A percentile compares a stretch with the other conserved stretches of the same genome.
Evolutionary conservation across 2,888 invertebrate species (phyloP).

Genomic region (Drosophila parthenogenetica): DNA sequence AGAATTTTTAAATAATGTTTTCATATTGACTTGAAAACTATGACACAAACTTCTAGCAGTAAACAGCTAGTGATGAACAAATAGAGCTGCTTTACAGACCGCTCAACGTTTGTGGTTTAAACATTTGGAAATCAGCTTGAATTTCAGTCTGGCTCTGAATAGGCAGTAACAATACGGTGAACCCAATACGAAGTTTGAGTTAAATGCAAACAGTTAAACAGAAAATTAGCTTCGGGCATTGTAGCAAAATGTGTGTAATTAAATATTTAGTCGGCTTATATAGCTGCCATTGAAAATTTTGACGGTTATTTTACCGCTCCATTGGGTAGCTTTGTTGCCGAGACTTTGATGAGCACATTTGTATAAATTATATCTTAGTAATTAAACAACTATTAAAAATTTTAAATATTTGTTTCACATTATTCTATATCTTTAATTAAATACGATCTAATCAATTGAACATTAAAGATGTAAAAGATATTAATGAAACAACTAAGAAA

Average conservation of each 20-base stretch:
- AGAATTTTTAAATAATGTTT: slow-evolving; percentile 29
- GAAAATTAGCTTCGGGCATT: slow-evolving; percentile 56
- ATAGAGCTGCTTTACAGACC: slow-evolving; percentile 4
- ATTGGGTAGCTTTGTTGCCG: slow-evolving; percentile 7
- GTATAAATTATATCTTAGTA: too few species aligned
- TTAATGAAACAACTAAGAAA: too few species aligned
- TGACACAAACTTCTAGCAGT: slow-evolving; percentile 36
- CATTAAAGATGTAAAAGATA: too few species aligned
- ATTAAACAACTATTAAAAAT: too few species aligned
- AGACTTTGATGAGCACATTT: slow-evolving; percentile 39
- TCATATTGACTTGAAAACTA: slow-evolving; percentile 6
- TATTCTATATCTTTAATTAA: too few species aligned
- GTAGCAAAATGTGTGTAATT: slow-evolving; percentile 62
- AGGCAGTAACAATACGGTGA: slow-evolving; percentile 8
- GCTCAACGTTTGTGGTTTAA: slow-evolving; percentile 51
- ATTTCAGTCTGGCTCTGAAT: slow-evolving; percentile 16
- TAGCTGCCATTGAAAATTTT: slow-evolving; percentile 42
- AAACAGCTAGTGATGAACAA: background rate
- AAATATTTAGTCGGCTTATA: slow-evolving; percentile 68
- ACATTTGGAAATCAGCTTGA: slow-evolving; percentile 35
- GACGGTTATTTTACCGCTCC: slow-evolving; percentile 20
- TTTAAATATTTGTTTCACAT: too few species aligned
- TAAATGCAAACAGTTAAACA: slow-evolving; percentile 55
- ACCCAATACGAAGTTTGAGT: slow-evolving; percentile 29
- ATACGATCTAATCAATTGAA: too few species aligned